Conservation (phyloP, 2,888 invertebrate species). For the Baccha elongata region DNA sequence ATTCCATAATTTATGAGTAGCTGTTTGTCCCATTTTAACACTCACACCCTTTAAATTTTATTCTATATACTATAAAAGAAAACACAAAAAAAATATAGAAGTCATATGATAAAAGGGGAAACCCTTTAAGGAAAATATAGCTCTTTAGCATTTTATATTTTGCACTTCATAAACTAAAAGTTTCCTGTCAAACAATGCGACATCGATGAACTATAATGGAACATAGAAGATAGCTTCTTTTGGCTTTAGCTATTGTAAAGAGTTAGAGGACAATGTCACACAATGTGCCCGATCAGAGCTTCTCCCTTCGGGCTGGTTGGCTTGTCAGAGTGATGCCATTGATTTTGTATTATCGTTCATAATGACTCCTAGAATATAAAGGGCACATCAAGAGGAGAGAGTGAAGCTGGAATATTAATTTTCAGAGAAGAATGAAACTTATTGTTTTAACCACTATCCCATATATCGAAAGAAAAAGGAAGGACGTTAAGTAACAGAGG, state of each 20-base stretch:
- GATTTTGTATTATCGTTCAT: constrained; percentile 61
- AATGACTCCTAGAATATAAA: constrained; percentile 27
- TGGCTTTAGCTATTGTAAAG: constrained; percentile 2
- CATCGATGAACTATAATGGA: constrained; percentile 52
- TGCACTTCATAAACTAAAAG: constrained; percentile 67
- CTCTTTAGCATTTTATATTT: constrained; percentile 63
- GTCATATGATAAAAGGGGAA: constrained; percentile 1
- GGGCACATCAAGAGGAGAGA: not conserved
- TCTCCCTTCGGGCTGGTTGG: constrained; percentile 50
- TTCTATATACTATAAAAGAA: not conserved
- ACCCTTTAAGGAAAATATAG: constrained; percentile 47
- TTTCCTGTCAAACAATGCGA: constrained; percentile 68
- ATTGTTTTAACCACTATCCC: constrained; percentile 44
- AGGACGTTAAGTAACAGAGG: constrained; percentile 2
- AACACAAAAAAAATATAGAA: not conserved
- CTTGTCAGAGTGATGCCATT: constrained; percentile 65
- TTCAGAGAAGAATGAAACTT: constrained; percentile 56
- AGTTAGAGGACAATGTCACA: constrained; percentile 35
- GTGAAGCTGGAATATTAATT: constrained; percentile 59
- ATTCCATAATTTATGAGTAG: constrained; percentile 55
- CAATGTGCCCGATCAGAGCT: constrained; percentile 22
- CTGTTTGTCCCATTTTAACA: constrained; percentile 12
- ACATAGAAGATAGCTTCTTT: constrained; percentile 44
- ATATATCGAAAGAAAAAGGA: not conserved
- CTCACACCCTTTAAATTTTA: constrained; percentile 3